phyloP scores from a whole-genome alignment of 2,113 vertebrate species.

The Sturnira hondurensis region DNA sequence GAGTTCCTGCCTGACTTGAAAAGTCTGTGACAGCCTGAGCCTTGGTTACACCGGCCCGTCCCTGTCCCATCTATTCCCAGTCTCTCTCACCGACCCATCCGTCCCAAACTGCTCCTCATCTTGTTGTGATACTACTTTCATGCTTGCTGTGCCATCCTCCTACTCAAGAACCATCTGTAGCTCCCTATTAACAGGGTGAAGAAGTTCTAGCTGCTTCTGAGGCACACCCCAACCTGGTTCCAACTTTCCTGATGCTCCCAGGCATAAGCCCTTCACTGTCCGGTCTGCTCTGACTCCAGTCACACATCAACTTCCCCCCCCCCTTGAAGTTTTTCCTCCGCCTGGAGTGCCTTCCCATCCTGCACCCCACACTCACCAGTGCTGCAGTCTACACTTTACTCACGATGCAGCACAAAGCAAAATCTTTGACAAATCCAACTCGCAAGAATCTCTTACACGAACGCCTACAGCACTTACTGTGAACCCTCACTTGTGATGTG shows the following conservation, averaged over 20 bases:
- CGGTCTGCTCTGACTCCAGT: neutral
- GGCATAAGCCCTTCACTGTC: neutral
- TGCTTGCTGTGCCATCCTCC: neutral
- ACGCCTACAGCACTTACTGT: neutral
- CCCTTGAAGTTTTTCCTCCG: neutral
- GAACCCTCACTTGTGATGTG: neutral
- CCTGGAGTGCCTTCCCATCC: neutral
- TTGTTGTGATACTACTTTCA: neutral
- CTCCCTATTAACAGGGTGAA: neutral
- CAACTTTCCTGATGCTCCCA: neutral
- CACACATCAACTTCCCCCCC: neutral
- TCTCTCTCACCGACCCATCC: neutral
- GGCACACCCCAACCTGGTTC: neutral
- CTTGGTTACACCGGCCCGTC: neutral
- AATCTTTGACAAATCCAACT: neutral
- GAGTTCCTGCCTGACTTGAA: neutral
- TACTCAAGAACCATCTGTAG: neutral
- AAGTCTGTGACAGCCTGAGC: neutral
- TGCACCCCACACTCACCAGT: no score
- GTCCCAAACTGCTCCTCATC: neutral
- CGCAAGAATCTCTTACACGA: neutral
- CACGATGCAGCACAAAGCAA: neutral
- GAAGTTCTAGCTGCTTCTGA: neutral
- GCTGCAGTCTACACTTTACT: neutral
- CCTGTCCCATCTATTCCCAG: neutral